A percentile compares a stretch with the other conserved stretches of the same genome.
phyloP scores from a whole-genome alignment of 2,888 invertebrate species.

The Bruchidius siliquastri region DNA sequence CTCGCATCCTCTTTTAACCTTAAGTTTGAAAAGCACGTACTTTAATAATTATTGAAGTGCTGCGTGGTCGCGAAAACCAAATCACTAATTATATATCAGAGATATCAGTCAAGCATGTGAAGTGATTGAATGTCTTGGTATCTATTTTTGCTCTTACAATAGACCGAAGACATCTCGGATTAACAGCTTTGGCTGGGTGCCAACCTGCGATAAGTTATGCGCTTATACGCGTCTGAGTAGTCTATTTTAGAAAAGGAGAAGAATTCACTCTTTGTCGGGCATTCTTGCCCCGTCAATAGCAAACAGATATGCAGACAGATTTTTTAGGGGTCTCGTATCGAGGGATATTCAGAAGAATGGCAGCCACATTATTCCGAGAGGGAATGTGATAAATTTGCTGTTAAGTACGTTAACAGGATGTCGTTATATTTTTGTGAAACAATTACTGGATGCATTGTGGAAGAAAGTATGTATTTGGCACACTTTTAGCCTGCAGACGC shows the following conservation, averaged over 20 bases:
- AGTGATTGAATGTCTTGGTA: constrained; percentile 26
- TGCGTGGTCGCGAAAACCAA: too few species aligned
- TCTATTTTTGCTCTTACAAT: constrained; percentile 42
- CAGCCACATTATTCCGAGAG: neutral
- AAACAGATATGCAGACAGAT: constrained; percentile 26
- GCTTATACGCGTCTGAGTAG: constrained; percentile 47
- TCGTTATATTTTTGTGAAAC: neutral
- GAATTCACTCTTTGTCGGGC: neutral
- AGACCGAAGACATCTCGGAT: constrained; percentile 48
- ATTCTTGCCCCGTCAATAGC: constrained; percentile 13
- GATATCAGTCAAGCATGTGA: neutral
- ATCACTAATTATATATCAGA: too few species aligned
- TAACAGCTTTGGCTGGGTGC: constrained; percentile 43
- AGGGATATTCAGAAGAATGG: neutral
- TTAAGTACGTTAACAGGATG: neutral
- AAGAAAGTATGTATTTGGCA: neutral
- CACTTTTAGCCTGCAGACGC: neutral
- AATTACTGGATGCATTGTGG: neutral
- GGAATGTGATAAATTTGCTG: constrained; percentile 14
- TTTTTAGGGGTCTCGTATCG: constrained; percentile 5
- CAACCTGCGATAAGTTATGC: constrained; percentile 45
- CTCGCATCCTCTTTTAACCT: too few species aligned
- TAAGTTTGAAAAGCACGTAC: too few species aligned
- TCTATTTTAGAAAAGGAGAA: constrained; percentile 47
- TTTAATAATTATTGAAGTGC: too few species aligned